phyloP scores from a whole-genome alignment of 2,888 invertebrate species.

The Drosophila atroscutellata region DNA sequence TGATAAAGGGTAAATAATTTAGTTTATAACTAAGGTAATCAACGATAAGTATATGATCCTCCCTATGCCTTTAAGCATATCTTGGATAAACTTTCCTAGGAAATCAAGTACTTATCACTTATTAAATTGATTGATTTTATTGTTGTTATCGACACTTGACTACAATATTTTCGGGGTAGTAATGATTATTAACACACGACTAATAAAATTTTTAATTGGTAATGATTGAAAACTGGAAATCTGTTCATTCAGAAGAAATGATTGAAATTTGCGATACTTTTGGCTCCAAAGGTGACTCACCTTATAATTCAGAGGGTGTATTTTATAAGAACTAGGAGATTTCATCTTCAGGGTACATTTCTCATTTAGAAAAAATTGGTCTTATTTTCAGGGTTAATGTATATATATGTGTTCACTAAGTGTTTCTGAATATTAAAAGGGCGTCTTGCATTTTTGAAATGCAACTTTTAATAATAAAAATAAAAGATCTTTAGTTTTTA shows the following conservation, averaged over 20 bases:
- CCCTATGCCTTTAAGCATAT: neutral
- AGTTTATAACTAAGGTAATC: neutral
- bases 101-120: neutral
- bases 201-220: neutral
- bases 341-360: neutral
- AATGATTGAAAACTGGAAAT: rapidly evolving
- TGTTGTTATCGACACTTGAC: neutral
- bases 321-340: neutral
- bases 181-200: neutral
- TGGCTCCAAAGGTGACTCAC: neutral
- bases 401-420: too few relatives aligned
- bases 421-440: neutral
- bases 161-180: neutral
- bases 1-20: neutral
- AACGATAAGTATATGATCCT: neutral
- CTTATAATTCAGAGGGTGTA: neutral
- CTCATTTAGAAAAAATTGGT: neutral
- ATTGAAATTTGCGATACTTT: neutral
- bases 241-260: neutral
- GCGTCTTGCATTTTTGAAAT: neutral
- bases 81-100: neutral
- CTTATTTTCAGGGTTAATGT: neutral
- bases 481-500: too few relatives aligned
- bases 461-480: neutral
- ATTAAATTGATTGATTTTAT: neutral